Base-by-base conservation (phyloP, 2,113 vertebrate species). In the Chaetops frenatus region DNA sequence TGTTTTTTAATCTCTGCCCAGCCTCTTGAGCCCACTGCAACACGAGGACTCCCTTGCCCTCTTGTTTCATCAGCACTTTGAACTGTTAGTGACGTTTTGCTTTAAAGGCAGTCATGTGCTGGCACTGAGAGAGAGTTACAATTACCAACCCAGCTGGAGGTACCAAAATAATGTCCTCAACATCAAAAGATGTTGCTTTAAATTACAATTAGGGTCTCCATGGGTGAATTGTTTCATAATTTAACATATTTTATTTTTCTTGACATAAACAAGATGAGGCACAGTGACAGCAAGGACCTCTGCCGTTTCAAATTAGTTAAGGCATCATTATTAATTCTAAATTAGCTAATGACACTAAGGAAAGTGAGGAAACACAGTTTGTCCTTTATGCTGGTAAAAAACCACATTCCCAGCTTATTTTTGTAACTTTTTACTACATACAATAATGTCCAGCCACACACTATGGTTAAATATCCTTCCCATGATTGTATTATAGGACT, bases 301-400 rank as follows among this genome's bases (percentile, higher is more conserved):
- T 97, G 96, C 87, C 80, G 64, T 64, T 27, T 61, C 93, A 95
- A 91, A 98, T 97, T 92, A 97, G 89, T 91, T 36, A 74, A 86
- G 81, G 54, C 95, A 93, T 94, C 88, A 70, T 65, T 79, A 74
- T 95, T 92, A 81, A 81, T 57, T 56, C 35, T 60, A 53, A 23
- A 18, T 83, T 61, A 77, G 78, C n/a, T 85, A 47, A 74, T 88
- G 95, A 78, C n/a, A 53, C 31, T 6, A 11, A 76, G 51, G 56
- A 89, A 91, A 85, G 57, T 36, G 65, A 96, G 82, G 76, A 64
- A 74, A 79, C 11, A 24, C 38, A 72, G 71, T 70, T 50, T 67
- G 36, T 88, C 58, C 53, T 83, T 79, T 56, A 29, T 38, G 44
- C 53, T 67, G 57, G 19, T 85, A 70, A 74, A 71, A 51, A 45